Conservation (phyloP, 2,797 vertebrate genomes). For the Argentina silus region DNA sequence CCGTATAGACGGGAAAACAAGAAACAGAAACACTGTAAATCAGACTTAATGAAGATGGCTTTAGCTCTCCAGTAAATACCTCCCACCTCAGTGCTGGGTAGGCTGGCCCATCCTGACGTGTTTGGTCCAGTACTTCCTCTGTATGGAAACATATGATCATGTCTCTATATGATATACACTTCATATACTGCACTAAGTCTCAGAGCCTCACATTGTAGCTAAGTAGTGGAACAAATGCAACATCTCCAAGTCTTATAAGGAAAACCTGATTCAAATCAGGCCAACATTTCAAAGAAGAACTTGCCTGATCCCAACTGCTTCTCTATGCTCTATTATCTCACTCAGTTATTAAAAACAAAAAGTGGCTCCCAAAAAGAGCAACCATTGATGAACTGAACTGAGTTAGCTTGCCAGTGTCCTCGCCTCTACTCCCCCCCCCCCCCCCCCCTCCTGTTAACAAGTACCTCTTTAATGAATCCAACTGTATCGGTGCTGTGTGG, state of each 20-base stretch:
- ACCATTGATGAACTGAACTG: constrained; percentile 59
- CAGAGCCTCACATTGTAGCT: background rate
- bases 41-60: background rate
- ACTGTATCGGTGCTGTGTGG: constrained; percentile 67
- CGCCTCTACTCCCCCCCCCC: constrained; percentile 31
- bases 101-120: background rate
- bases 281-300: background rate
- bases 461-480: constrained; percentile 60
- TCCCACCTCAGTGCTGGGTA: background rate
- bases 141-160: background rate
- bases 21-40: background rate
- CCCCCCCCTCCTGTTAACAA: constrained; percentile 60
- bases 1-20: background rate
- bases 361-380: background rate
- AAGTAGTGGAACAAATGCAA: background rate
- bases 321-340: background rate
- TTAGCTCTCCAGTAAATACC: background rate
- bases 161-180: background rate
- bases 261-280: background rate
- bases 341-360: background rate
- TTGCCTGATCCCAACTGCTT: background rate
- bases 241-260: background rate
- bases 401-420: constrained; percentile 10
- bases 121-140: background rate
- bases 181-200: background rate